phyloP scores from a whole-genome alignment of 2,113 vertebrate genomes.

The Cyprinus carpio region DNA sequence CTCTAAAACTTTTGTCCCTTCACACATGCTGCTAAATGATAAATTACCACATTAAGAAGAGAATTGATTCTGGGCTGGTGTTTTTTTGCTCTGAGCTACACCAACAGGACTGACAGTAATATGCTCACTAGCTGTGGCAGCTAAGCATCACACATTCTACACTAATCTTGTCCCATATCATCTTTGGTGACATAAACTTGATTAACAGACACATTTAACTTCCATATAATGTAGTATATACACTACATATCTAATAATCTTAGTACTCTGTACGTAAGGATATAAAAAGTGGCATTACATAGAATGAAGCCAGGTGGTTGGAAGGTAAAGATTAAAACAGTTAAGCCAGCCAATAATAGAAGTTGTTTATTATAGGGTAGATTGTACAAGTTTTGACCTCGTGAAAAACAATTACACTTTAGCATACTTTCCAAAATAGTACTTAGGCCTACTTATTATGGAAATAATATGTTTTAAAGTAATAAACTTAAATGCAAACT shows the following conservation, averaged over 20 bases:
- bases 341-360: neutral
- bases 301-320: neutral
- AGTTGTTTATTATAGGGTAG: neutral
- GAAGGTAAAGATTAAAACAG: neutral
- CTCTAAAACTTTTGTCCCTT: neutral
- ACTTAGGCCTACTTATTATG: neutral
- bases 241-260: neutral
- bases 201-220: neutral
- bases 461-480: neutral
- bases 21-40: constrained; percentile 38
- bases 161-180: neutral
- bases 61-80: constrained; percentile 14
- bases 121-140: constrained; percentile 25
- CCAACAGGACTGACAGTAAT: constrained; percentile 31
- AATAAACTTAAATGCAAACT: neutral
- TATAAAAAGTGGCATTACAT: neutral
- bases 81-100: constrained; percentile 27
- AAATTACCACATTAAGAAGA: constrained; percentile 32
- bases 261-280: neutral
- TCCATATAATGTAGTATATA: neutral
- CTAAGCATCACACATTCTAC: constrained; percentile 10
- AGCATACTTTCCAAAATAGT: neutral
- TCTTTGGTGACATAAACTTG: neutral
- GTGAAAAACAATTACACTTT: neutral
- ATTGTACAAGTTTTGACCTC: neutral